phyloP scores from a whole-genome alignment of 2,888 invertebrate species.

The Aphodius granarius region DNA sequence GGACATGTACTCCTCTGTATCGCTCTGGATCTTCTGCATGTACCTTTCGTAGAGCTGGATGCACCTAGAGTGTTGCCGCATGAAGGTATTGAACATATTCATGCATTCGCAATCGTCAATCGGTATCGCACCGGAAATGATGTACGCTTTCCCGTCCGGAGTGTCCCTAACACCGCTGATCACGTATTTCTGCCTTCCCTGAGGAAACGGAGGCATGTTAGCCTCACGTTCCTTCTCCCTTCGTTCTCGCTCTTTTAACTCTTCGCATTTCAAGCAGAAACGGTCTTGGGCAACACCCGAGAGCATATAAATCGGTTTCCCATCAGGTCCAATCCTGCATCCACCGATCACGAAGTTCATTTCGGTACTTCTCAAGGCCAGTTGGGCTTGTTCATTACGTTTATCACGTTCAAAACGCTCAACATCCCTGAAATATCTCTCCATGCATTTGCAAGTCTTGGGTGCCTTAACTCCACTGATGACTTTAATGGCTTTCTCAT shows the following conservation, averaged over 20 bases:
- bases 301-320: slow-evolving; percentile 39
- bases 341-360: slow-evolving; percentile 34
- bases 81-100: slow-evolving; percentile 40
- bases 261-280: slow-evolving; percentile 27
- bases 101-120: slow-evolving; percentile 45
- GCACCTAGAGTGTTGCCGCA: slow-evolving; percentile 43
- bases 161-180: slow-evolving; percentile 45
- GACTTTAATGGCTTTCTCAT: slow-evolving; percentile 34
- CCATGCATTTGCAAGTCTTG: slow-evolving; percentile 39
- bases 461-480: slow-evolving; percentile 36
- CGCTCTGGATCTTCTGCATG: slow-evolving; percentile 35
- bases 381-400: slow-evolving; percentile 26
- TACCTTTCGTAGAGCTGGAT: slow-evolving; percentile 37
- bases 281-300: slow-evolving; percentile 24
- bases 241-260: slow-evolving; percentile 36
- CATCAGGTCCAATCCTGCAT: slow-evolving; percentile 35
- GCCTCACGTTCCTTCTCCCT: slow-evolving; percentile 32
- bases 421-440: slow-evolving; percentile 35
- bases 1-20: slow-evolving; percentile 34
- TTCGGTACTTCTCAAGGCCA: slow-evolving; percentile 27
- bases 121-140: slow-evolving; percentile 39
- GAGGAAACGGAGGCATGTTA: slow-evolving; percentile 39
- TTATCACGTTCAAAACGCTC: slow-evolving; percentile 32
- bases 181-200: slow-evolving; percentile 42
- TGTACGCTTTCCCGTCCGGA: slow-evolving; percentile 45